Conservation (phyloP, 2,113 vertebrate species). For the Sorex fumeus region DNA sequence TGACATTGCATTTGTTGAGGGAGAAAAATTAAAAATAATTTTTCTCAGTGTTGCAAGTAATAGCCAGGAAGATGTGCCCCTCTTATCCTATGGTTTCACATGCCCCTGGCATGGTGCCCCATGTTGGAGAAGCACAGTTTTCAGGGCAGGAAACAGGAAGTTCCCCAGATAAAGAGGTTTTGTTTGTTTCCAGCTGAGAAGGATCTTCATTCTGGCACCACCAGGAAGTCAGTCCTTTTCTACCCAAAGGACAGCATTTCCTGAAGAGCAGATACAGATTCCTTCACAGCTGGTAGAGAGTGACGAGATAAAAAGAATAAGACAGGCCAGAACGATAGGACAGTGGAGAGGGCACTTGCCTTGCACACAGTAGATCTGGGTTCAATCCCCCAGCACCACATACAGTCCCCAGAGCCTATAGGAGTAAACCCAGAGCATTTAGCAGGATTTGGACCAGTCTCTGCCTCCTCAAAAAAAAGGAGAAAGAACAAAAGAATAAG, state of each 20-base stretch:
- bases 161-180: slow-evolving; percentile 75
- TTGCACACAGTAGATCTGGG: too few relatives aligned
- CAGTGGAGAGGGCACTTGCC: too few relatives aligned
- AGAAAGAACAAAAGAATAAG: neutral
- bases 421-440: too few relatives aligned
- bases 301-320: neutral
- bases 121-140: slow-evolving; percentile 31
- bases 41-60: neutral
- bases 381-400: too few relatives aligned
- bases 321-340: too few relatives aligned
- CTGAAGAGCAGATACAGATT: slow-evolving; percentile 66
- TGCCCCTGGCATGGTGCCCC: slow-evolving; percentile 60
- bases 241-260: slow-evolving; percentile 74
- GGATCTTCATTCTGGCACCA: slow-evolving; percentile 72
- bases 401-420: too few relatives aligned
- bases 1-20: neutral
- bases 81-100: slow-evolving; percentile 59
- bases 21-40: slow-evolving; percentile 51
- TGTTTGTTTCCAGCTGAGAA: slow-evolving; percentile 75
- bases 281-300: slow-evolving; percentile 13
- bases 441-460: too few relatives aligned
- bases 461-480: too few relatives aligned
- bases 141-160: slow-evolving; percentile 75
- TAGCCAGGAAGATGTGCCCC: slow-evolving; percentile 44
- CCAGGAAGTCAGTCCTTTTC: slow-evolving; percentile 75